Evolutionary conservation across 1,140 invertebrate genomes (phyloP).

Genomic region (Chrysomallon squamiferum): DNA sequence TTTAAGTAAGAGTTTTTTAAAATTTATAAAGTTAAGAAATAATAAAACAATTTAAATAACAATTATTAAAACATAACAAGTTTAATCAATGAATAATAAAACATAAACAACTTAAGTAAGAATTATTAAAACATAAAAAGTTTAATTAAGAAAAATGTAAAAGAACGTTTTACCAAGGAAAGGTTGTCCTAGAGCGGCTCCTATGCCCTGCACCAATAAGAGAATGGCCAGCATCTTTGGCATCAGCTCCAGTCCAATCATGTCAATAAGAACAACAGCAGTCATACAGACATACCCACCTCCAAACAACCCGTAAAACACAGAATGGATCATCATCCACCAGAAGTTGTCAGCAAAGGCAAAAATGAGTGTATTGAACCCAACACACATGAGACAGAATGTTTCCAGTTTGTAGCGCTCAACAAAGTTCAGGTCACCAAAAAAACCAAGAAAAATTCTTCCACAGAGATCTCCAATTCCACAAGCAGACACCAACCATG

Average conservation of each 20-base stretch:
- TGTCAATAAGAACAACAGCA: conserved; percentile 46
- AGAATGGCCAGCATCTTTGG: conserved; percentile 41
- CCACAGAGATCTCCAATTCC: conserved; percentile 48
- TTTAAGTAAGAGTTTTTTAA: too few species aligned
- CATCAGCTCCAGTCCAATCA: conserved; percentile 45
- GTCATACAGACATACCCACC: conserved; percentile 42
- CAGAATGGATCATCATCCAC: conserved; percentile 35
- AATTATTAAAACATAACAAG: too few species aligned
- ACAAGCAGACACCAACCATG: conserved; percentile 41
- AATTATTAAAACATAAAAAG: too few species aligned
- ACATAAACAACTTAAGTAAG: too few species aligned
- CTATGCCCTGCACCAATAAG: conserved; percentile 46
- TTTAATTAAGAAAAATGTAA: too few species aligned
- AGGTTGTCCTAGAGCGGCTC: conserved; percentile 48
- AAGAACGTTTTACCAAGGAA: conserved; percentile 49
- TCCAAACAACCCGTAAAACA: conserved; percentile 48
- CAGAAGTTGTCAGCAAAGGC: conserved; percentile 29
- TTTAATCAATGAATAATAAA: too few species aligned
- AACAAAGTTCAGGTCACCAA: conserved; percentile 37
- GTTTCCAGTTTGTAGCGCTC: conserved; percentile 46
- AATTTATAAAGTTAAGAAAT: too few species aligned
- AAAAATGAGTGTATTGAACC: conserved; percentile 36
- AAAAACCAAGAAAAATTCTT: conserved; percentile 32
- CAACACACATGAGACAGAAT: conserved; percentile 22
- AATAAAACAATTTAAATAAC: too few species aligned